Conservation (phyloP, 1,140 invertebrate genomes). For the Cardiocondyla obscurior region DNA sequence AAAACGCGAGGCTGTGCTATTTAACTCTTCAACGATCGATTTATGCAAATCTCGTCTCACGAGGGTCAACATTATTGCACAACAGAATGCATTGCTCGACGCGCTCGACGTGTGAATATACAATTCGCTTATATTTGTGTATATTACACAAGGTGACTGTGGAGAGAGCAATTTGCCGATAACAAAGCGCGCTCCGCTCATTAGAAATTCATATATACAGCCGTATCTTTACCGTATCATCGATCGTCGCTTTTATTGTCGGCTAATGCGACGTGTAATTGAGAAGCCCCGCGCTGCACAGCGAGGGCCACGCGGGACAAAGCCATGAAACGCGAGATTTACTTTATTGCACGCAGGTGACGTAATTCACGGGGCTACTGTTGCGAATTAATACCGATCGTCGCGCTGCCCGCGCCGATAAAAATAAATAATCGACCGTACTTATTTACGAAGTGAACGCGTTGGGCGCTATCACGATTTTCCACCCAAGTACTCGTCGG, state of each 20-base stretch:
- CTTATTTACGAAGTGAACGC: not conserved
- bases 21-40: slow-evolving; percentile 32
- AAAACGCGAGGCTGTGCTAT: slow-evolving; percentile 2
- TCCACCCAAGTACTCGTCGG: slow-evolving; percentile 2
- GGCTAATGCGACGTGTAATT: slow-evolving; percentile 69
- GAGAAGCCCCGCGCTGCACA: slow-evolving; percentile 45
- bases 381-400: slow-evolving; percentile 60
- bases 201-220: slow-evolving; percentile 70
- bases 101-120: slow-evolving; percentile 5
- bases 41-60: slow-evolving; percentile 39
- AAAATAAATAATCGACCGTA: slow-evolving; percentile 63
- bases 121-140: slow-evolving; percentile 35
- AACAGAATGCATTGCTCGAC: slow-evolving; percentile 9
- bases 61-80: slow-evolving; percentile 35
- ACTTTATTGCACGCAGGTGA: slow-evolving; percentile 73
- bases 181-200: slow-evolving; percentile 57
- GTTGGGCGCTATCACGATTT: slow-evolving; percentile 60
- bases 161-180: slow-evolving; percentile 47
- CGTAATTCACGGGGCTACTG: slow-evolving; percentile 62
- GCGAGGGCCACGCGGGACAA: slow-evolving; percentile 55
- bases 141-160: slow-evolving; percentile 20
- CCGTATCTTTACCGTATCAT: slow-evolving; percentile 63
- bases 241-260: slow-evolving; percentile 69
- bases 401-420: slow-evolving; percentile 6
- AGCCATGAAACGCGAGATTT: slow-evolving; percentile 72